Evolutionary conservation across 2,113 vertebrate species (phyloP).

Genomic region (Colius striatus): DNA sequence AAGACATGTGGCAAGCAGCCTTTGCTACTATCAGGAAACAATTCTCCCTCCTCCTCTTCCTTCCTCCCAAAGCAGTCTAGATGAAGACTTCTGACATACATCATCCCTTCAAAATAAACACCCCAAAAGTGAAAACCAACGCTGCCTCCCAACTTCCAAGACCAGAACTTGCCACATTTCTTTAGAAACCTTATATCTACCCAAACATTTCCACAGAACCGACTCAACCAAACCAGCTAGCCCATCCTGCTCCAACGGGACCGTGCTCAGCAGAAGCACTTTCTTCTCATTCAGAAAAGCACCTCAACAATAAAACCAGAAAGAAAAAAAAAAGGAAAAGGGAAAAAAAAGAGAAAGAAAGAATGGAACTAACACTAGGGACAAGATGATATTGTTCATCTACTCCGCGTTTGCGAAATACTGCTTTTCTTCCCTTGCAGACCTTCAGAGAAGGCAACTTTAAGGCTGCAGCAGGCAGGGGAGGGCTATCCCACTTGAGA

Average conservation of each 20-base stretch:
- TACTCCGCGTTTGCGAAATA: background rate
- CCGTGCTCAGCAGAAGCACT: rapidly evolving
- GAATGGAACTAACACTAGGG: too few relatives aligned
- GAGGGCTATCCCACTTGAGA: background rate
- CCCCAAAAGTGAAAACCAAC: background rate
- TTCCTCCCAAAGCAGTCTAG: background rate
- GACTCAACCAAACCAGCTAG: rapidly evolving
- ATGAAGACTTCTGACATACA: background rate
- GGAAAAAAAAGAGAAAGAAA: too few relatives aligned
- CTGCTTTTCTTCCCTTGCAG: background rate
- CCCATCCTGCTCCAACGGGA: background rate
- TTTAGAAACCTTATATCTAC: background rate
- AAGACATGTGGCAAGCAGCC: background rate
- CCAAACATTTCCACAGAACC: background rate
- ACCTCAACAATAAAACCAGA: rapidly evolving
- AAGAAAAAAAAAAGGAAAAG: too few relatives aligned
- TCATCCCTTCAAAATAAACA: background rate
- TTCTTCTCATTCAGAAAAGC: too few relatives aligned
- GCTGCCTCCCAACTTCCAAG: background rate
- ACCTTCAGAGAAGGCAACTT: rapidly evolving
- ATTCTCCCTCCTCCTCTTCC: conserved; percentile 10
- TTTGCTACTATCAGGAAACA: background rate
- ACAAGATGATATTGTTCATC: rapidly evolving
- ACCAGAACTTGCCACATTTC: background rate
- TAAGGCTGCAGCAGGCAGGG: too few relatives aligned